phyloP scores from a whole-genome alignment of 2,113 vertebrate species.

The Progne subis region DNA sequence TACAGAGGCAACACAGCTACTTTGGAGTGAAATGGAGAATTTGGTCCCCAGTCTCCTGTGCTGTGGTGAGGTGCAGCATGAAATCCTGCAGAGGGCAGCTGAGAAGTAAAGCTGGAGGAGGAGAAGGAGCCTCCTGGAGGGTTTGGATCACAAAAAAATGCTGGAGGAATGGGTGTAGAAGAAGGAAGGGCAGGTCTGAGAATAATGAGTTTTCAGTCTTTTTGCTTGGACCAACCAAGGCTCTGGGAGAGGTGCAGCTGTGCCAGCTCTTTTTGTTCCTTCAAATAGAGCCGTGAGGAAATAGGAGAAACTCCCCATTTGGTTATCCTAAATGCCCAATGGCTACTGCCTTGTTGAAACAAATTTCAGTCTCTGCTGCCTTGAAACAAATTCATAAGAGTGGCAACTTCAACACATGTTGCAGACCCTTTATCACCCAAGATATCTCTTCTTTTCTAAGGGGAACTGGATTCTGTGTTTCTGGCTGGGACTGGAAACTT shows the following conservation, averaged over 20 bases:
- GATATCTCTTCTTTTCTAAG: background rate
- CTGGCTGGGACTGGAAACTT: background rate
- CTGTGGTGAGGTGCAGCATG: background rate
- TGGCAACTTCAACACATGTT: background rate
- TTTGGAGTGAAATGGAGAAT: background rate
- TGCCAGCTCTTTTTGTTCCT: background rate
- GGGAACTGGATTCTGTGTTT: background rate
- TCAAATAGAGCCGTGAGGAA: background rate
- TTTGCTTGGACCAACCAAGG: background rate
- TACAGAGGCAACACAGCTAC: background rate
- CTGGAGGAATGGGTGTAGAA: background rate
- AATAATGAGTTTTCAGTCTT: background rate
- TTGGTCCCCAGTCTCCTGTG: accelerated
- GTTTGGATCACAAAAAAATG: background rate
- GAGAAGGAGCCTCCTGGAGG: background rate
- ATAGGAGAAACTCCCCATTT: background rate
- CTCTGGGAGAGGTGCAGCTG: background rate
- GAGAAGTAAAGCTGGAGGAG: background rate
- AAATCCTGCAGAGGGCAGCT: background rate
- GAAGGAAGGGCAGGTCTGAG: background rate
- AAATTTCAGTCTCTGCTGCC: background rate
- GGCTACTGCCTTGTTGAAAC: background rate
- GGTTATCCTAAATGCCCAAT: background rate
- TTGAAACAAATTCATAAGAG: background rate
- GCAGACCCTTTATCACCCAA: background rate